Evolutionary conservation across 1,140 invertebrate genomes (phyloP).

Genomic region (Spodoptera frugiperda): DNA sequence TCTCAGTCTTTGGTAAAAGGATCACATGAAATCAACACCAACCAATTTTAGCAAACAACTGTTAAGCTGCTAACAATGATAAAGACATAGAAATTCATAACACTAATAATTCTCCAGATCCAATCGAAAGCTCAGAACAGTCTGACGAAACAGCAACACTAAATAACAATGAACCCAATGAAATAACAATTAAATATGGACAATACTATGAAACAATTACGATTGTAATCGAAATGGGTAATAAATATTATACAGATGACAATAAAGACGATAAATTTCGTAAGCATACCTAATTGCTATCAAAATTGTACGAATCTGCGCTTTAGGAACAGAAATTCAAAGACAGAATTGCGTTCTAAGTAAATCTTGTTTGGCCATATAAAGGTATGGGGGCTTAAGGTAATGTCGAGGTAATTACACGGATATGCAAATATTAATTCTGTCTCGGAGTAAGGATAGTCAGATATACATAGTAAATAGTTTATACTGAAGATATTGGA

Average conservation of each 20-base stretch:
- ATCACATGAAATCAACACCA: neutral
- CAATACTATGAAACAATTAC: conserved; percentile 26
- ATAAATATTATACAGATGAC: conserved; percentile 27
- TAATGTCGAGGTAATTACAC: conserved; percentile 24
- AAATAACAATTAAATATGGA: conserved; percentile 24
- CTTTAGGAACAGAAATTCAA: conserved; percentile 3
- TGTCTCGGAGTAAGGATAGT: neutral
- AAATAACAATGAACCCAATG: conserved; percentile 14
- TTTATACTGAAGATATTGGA: neutral
- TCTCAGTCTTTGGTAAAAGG: neutral
- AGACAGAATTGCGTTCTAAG: conserved; percentile 10
- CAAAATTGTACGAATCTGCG: conserved; percentile 21
- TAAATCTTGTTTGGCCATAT: conserved; percentile 35
- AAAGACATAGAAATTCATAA: neutral
- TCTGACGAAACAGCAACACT: neutral
- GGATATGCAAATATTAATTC: conserved; percentile 23
- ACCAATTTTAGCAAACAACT: too few species aligned
- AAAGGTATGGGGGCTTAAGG: neutral
- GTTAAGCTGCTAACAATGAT: neutral
- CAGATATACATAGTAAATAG: too few species aligned
- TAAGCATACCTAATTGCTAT: conserved; percentile 40
- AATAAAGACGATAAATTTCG: conserved; percentile 31
- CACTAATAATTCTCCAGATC: neutral
- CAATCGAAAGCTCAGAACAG: neutral
- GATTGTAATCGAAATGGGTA: conserved; percentile 33